Conservation (phyloP, 1,140 invertebrate genomes). For the Planococcus citri region DNA sequence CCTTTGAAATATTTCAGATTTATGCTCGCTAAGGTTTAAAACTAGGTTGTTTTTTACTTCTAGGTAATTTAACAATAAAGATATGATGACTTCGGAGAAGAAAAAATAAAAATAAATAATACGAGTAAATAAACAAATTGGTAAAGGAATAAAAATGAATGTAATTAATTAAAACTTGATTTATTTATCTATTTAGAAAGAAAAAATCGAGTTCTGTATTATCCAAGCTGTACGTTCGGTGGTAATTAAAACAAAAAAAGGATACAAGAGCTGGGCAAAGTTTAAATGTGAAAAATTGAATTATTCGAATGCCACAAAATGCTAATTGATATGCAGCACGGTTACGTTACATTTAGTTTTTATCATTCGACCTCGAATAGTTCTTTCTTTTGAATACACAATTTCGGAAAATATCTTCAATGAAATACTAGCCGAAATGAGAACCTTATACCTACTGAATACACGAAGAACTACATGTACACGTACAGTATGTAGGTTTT, state of each 20-base stretch:
- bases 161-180: neutral
- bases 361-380: neutral
- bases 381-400: neutral
- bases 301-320: neutral
- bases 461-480: too few relatives aligned
- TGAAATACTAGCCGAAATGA: neutral
- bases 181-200: neutral
- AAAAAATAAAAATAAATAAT: too few relatives aligned
- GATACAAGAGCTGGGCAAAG: neutral
- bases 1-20: neutral
- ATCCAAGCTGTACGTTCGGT: too few relatives aligned
- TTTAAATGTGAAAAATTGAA: neutral
- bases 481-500: too few relatives aligned
- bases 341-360: neutral
- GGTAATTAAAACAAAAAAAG: too few relatives aligned
- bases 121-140: too few relatives aligned
- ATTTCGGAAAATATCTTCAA: neutral
- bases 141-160: too few relatives aligned
- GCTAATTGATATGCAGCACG: neutral
- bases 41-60: neutral
- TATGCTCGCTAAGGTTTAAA: neutral
- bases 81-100: neutral
- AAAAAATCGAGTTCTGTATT: too few relatives aligned
- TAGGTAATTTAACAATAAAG: neutral
- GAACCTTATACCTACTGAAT: too few relatives aligned